Evolutionary conservation across 2,797 vertebrate genomes (phyloP).

Genomic region (Aphelocoma californica): DNA sequence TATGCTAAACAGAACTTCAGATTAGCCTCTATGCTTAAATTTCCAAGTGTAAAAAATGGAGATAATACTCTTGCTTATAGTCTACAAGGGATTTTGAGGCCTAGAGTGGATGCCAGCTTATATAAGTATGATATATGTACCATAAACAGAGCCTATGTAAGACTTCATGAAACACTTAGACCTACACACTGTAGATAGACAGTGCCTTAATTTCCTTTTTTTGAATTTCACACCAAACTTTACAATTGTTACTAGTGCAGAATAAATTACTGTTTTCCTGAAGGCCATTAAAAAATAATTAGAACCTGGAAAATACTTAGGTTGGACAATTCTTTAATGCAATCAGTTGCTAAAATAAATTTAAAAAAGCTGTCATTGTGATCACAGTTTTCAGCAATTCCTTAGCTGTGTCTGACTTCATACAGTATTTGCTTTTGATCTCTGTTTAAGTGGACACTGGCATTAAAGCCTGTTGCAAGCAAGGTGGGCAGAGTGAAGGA

Average conservation of each 20-base stretch:
- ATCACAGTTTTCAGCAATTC: background rate
- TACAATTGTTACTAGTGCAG: background rate
- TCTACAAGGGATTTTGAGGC: conserved; percentile 11
- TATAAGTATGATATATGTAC: background rate
- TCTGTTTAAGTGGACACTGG: background rate
- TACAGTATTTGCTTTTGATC: background rate
- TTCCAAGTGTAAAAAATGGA: conserved; percentile 35
- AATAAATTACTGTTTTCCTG: background rate
- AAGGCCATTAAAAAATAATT: background rate
- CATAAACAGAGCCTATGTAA: background rate
- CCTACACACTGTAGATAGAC: background rate
- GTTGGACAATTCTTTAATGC: background rate
- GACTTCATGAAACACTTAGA: background rate
- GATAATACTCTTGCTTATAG: conserved; percentile 26
- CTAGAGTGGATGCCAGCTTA: background rate
- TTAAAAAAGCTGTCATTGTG: background rate
- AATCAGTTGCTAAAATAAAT: conserved; percentile 6
- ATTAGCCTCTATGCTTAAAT: conserved; percentile 39
- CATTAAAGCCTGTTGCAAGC: background rate
- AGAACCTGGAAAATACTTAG: background rate
- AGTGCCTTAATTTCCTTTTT: background rate
- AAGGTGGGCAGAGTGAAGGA: background rate
- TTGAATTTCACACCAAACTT: background rate
- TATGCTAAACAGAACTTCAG: conserved; percentile 50
- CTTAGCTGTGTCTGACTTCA: background rate